phyloP scores from a whole-genome alignment of 2,113 vertebrate genomes.

The Pomatostomus ruficeps region DNA sequence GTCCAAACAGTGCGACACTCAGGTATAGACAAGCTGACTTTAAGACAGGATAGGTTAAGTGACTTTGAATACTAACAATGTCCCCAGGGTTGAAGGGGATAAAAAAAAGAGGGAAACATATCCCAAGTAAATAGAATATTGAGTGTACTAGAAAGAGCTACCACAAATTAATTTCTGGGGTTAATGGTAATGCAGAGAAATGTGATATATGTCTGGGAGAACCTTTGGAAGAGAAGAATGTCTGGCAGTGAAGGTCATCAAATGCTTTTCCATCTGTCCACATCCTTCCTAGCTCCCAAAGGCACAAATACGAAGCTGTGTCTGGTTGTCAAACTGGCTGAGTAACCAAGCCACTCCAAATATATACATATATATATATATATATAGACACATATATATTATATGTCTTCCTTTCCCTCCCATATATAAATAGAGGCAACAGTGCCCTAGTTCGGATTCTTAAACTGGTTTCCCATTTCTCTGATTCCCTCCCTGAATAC shows the following conservation, averaged over 20 bases:
- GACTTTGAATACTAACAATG: not conserved
- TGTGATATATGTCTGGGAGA: not conserved
- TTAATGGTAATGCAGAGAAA: not conserved
- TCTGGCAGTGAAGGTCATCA: not conserved
- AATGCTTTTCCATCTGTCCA: not conserved
- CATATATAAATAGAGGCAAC: not conserved
- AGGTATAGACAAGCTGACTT: not conserved
- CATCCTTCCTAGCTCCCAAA: not conserved
- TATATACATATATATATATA: not conserved
- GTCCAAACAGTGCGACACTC: no score
- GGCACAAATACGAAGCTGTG: not conserved
- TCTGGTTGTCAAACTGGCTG: not conserved
- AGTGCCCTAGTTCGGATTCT: not conserved
- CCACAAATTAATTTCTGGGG: not conserved
- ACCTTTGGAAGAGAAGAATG: not conserved
- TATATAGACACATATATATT: not conserved
- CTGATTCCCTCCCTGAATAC: not conserved
- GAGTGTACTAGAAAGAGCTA: not conserved
- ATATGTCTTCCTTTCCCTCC: not conserved
- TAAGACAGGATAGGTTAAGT: not conserved
- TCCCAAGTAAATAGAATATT: not conserved
- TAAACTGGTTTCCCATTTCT: not conserved
- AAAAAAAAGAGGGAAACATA: not conserved
- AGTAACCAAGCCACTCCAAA: not conserved
- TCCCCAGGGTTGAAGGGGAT: not conserved